Base-by-base conservation (phyloP, 2,888 invertebrate genomes). In the Hydroisotoma schaefferi region DNA sequence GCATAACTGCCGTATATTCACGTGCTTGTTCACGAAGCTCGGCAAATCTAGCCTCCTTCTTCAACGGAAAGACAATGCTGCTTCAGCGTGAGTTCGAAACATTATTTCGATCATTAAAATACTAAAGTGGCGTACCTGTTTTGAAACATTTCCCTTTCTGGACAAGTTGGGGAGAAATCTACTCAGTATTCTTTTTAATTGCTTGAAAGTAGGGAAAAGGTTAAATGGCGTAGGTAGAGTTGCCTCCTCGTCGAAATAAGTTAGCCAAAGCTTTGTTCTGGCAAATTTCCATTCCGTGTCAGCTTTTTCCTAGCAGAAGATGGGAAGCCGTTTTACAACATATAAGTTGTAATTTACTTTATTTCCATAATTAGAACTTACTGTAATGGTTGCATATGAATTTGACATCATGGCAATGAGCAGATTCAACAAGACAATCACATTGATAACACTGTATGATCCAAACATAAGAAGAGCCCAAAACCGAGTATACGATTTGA, bases 361-460 rank as follows among this genome's bases (percentile, higher is more conserved):
- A 48, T 40, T 40, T 33, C 55, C 61, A n/a, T n/a, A n/a, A n/a
- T n/a, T n/a, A 58, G 44, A 68, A 79, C 86, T 85, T 79, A 94
- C 94, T 76, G 86, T 87, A 74, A 95, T 95, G 79, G 88, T 85
- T 49, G 93, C 88, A 76, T 92, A 95, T 2, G 58, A 58, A 18
- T 94, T 95, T 74, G 92, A 93, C 94, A 95, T 94, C 95, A 95
- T 97, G 72, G 95, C 95, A 75, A 95, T 95, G 68, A 95, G 86
- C 62, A 95, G 85, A 77, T 95, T 95, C 72, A 95, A 79, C 40
- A 95, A 80, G 15, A 95, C 94, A 75, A 95, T 92, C 69, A 95
- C 88, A 76, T 94, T 93, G 79, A 95, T 94, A 69, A 90, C 91
- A 68, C 90, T 90, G 80, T 95, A 97, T 0, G 90, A 90, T 2